A percentile compares a stretch with the other conserved stretches of the same genome.
Conservation (phyloP, 2,888 invertebrate species). For the Thecophora atra region DNA sequence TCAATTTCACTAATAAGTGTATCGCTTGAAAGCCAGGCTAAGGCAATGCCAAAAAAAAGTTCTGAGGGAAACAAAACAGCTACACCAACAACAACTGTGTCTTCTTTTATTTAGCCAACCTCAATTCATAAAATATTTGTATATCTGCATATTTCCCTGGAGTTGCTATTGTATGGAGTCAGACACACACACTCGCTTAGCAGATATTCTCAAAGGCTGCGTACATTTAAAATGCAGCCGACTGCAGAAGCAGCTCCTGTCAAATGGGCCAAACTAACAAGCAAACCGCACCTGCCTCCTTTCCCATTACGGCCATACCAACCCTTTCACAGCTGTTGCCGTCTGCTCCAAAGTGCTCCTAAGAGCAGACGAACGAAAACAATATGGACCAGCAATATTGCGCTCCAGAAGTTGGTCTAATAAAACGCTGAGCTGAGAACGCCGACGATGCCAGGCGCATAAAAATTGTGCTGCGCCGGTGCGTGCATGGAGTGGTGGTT, state of each 20-base stretch:
- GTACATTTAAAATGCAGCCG: not conserved
- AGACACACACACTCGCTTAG: constrained; percentile 16
- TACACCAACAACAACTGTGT: constrained; percentile 28
- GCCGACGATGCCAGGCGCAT: not conserved
- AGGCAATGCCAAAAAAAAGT: constrained; percentile 8
- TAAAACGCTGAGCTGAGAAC: not conserved
- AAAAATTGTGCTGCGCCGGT: not conserved
- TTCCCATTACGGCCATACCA: not conserved
- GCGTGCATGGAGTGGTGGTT: constrained; percentile 35
- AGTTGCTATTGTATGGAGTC: constrained; percentile 22
- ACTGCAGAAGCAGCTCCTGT: constrained; percentile 13
- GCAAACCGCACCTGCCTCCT: not conserved
- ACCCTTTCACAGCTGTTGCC: constrained; percentile 13
- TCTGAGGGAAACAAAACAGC: constrained; percentile 13
- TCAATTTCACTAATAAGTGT: constrained; percentile 37
- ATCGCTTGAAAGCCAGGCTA: constrained; percentile 28
- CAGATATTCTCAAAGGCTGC: not conserved
- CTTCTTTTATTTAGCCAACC: constrained; percentile 52
- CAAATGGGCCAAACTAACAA: constrained; percentile 34
- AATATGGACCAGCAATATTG: not conserved
- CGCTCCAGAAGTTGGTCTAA: constrained; percentile 16
- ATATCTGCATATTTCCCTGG: constrained; percentile 30
- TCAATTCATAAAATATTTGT: constrained; percentile 62
- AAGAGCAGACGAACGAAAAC: constrained; percentile 11
- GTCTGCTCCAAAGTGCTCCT: too few species aligned